Base-by-base conservation (phyloP, 2,113 vertebrate genomes). In the Nannobrachium achirus region DNA sequence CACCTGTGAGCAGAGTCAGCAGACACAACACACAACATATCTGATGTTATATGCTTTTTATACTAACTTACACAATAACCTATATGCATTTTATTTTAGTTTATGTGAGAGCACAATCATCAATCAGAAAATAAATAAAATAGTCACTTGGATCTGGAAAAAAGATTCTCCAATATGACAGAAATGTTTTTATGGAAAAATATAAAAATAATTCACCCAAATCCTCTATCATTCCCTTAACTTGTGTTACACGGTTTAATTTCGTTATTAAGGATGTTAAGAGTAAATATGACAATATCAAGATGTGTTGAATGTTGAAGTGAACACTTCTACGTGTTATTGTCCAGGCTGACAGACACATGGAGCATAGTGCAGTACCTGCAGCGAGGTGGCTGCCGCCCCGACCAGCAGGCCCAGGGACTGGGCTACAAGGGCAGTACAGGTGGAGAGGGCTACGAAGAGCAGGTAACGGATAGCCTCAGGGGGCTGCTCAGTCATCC, bases 401-500 rank as follows among this genome's bases (percentile, higher is more conserved):
- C 98, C 96, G 0, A 99, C 98, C 62, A 99, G 92, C 16, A 99
- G 93, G 50, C 98, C 97, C 0, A 99, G 83, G 13, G 98, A 99
- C 82, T 99, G 97, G 40, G 97, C 98, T 59, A 99, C 97, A 81
- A 99, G 89, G 71, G 97, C 95, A 0, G 95, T 99, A 71, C 93
- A 94, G 0, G 91, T 95, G 79, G 95, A 95, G 79, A 99, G 89
- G 1, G 96, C 94, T 0, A 96, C 92, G 88, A 99, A 99, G 81
- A 99, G 96, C 8, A 99, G 90, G 89, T 96, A 99, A 42, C 96
- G 94, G 0, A 79, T 88, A 39, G 94, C 96, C 77, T 99, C 98
- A 0, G 97, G 95, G 0, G 98, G 97, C 85, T 99, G 98, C 40
- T 94, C 93, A 0, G 97, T 99, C 97, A 99, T 98, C 98, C 98